A percentile compares a stretch with the other conserved stretches of the same genome.
Evolutionary conservation across 2,797 vertebrate genomes (phyloP).

Genomic region (Cuniculus paca): DNA sequence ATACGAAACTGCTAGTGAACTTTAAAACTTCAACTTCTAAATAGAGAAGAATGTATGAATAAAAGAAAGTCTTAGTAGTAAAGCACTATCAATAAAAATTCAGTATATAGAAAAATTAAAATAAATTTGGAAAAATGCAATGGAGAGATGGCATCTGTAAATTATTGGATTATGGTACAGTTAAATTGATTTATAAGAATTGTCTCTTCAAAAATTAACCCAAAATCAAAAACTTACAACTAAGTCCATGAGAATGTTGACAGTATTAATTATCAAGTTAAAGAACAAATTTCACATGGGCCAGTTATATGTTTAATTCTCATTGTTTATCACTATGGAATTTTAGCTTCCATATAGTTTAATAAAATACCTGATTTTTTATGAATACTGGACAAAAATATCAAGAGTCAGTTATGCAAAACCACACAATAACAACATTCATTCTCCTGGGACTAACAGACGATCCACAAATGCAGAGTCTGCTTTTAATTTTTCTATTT

Average conservation of each 20-base stretch:
- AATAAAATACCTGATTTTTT: background rate
- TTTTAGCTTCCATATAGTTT: background rate
- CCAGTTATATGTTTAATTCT: background rate
- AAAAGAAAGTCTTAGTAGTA: slow-evolving; percentile 13
- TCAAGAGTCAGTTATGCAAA: background rate
- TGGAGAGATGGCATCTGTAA: background rate
- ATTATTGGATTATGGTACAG: background rate
- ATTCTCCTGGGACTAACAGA: slow-evolving; percentile 70
- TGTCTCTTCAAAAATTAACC: background rate
- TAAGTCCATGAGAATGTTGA: background rate
- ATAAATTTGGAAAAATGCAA: background rate
- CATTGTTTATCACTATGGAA: background rate
- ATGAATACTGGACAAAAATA: background rate
- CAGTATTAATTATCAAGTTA: slow-evolving; percentile 6
- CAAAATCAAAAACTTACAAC: background rate
- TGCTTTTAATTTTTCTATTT: slow-evolving; percentile 62
- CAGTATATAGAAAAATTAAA: background rate
- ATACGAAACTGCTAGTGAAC: background rate
- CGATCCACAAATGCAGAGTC: slow-evolving; percentile 15
- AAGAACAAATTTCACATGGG: background rate
- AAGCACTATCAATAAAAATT: background rate
- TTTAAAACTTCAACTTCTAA: background rate
- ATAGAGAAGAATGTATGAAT: background rate
- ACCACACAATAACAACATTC: slow-evolving; percentile 54
- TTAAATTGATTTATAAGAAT: background rate